A percentile compares a stretch with the other conserved stretches of the same genome.
phyloP scores from a whole-genome alignment of 2,113 vertebrate species.

The Cyanoderma ruficeps region DNA sequence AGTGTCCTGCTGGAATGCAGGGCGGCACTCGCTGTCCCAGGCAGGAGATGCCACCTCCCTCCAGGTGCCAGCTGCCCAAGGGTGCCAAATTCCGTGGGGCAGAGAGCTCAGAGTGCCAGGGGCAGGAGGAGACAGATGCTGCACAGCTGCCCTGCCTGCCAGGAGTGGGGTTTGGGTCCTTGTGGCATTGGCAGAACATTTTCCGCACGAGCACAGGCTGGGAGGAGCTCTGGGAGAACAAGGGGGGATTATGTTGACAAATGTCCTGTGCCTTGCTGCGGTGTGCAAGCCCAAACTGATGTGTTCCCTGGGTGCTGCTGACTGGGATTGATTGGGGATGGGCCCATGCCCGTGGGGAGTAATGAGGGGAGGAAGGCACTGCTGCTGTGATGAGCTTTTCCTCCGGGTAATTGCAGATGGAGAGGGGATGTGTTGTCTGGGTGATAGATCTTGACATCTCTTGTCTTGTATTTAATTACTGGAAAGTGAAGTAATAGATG shows the following conservation, averaged over 20 bases:
- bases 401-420: constrained; percentile 11
- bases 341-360: background rate
- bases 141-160: background rate
- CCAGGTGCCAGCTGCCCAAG: background rate
- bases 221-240: background rate
- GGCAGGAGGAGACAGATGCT: background rate
- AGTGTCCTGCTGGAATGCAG: background rate
- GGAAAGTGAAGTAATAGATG: constrained; percentile 43
- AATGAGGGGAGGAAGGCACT: constrained; percentile 35
- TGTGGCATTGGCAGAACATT: background rate
- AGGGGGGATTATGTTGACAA: background rate
- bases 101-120: background rate
- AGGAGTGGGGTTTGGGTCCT: background rate
- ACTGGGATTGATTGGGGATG: constrained; percentile 34
- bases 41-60: background rate
- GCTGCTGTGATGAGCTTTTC: constrained; percentile 33
- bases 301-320: background rate
- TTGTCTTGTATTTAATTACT: constrained; percentile 66
- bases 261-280: background rate
- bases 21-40: background rate
- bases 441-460: constrained; percentile 54
- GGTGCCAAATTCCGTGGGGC: background rate
- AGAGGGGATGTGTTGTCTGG: constrained; percentile 21
- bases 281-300: background rate
- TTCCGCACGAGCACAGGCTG: background rate